phyloP scores from a whole-genome alignment of 2,113 vertebrate genomes.

The Tylochromis polylepis region DNA sequence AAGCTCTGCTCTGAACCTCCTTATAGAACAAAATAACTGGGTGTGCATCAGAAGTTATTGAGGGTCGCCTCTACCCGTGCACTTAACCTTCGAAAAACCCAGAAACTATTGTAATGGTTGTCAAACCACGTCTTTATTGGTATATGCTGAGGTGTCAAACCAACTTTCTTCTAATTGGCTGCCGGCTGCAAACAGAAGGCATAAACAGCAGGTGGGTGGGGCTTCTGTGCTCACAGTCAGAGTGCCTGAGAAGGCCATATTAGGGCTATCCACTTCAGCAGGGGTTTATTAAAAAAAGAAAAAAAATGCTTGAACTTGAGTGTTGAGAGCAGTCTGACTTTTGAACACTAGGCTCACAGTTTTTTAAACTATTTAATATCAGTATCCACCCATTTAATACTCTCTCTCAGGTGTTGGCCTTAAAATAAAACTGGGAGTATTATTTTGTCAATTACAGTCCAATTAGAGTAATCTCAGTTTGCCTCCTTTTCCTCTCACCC shows the following conservation, averaged over 20 bases:
- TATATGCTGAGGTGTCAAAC: too few species aligned
- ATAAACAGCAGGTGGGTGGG: background rate
- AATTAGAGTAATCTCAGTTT: background rate
- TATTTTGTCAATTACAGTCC: background rate
- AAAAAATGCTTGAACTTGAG: too few species aligned
- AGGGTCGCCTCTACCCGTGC: background rate
- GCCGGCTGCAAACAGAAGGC: background rate
- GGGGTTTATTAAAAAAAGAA: accelerated
- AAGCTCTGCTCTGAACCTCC: background rate
- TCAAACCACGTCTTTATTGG: background rate
- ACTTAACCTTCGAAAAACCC: background rate
- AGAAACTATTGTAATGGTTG: background rate
- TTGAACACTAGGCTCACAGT: too few species aligned
- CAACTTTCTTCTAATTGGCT: background rate
- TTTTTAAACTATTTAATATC: too few species aligned
- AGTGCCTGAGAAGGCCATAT: background rate
- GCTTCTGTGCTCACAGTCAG: background rate
- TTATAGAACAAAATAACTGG: background rate
- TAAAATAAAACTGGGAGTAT: too few species aligned
- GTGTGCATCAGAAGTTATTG: background rate
- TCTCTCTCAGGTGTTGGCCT: background rate
- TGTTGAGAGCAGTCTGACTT: too few species aligned
- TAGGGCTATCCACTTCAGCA: background rate
- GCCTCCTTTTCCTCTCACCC: background rate
- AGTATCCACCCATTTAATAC: background rate